Evolutionary conservation across 1,140 invertebrate genomes (phyloP).

Genomic region (Drosophila sucinea): DNA sequence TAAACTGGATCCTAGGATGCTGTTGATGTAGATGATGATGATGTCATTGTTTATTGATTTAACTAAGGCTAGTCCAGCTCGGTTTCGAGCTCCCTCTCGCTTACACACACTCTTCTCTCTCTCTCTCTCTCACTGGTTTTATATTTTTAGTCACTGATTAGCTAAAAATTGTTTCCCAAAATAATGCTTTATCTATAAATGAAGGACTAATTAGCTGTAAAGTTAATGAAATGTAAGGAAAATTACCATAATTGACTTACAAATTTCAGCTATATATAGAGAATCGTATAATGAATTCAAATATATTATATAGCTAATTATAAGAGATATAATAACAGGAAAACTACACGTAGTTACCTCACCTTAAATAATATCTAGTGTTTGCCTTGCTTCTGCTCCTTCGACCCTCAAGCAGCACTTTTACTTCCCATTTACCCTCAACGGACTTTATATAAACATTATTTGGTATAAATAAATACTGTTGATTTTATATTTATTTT

Average conservation of each 20-base stretch:
- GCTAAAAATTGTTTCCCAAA: conserved; percentile 5
- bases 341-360: too few species aligned
- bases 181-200: background rate
- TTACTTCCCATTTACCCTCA: too few species aligned
- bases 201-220: conserved; percentile 1
- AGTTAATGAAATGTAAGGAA: background rate
- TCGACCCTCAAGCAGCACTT: too few species aligned
- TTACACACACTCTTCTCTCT: conserved; percentile 7
- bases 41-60: conserved; percentile 79
- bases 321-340: too few species aligned
- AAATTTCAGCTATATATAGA: conserved; percentile 5
- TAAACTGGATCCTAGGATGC: conserved; percentile 38
- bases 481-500: too few species aligned
- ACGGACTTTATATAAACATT: too few species aligned
- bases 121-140: background rate
- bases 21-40: conserved; percentile 54
- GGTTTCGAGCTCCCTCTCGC: conserved; percentile 34
- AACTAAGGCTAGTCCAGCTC: conserved; percentile 20
- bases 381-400: too few species aligned
- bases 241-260: background rate
- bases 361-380: too few species aligned
- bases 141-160: conserved; percentile 9
- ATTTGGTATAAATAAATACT: too few species aligned
- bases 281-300: too few species aligned
- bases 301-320: too few species aligned